Conservation (phyloP, 2,113 vertebrate species). For the Anhinga rufa region DNA sequence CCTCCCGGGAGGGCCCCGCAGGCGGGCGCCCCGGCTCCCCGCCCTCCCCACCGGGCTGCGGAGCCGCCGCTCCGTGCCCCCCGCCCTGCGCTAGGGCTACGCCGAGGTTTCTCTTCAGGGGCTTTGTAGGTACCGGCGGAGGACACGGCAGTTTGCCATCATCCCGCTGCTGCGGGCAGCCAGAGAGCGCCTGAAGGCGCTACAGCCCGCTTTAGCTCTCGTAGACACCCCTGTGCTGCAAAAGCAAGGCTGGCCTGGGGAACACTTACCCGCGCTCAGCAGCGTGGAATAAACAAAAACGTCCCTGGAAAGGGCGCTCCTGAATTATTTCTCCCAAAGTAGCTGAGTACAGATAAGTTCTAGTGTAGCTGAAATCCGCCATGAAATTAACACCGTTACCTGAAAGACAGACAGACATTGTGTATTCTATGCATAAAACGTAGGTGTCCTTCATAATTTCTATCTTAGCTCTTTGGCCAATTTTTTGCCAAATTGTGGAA, state of each 20-base stretch:
- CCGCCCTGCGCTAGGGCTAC: accelerated
- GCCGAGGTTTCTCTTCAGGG: accelerated
- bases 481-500: background rate
- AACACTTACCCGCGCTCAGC: accelerated
- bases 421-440: accelerated
- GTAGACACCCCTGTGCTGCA: background rate
- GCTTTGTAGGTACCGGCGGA: background rate
- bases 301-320: background rate
- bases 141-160: accelerated
- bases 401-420: background rate
- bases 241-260: background rate
- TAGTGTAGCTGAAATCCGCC: too few relatives aligned
- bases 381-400: accelerated
- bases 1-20: background rate
- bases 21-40: too few relatives aligned
- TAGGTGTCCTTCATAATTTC: background rate
- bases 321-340: background rate
- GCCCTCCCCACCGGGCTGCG: background rate
- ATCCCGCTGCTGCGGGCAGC: background rate
- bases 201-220: accelerated
- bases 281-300: background rate
- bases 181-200: background rate
- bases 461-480: background rate
- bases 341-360: background rate
- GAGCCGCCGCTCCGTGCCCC: background rate